These are phyloP conservation scores for Falcunculus frontatus DNA, from an alignment of 2,113 vertebrate genomes.

Conservation along the genomic window DNA sequence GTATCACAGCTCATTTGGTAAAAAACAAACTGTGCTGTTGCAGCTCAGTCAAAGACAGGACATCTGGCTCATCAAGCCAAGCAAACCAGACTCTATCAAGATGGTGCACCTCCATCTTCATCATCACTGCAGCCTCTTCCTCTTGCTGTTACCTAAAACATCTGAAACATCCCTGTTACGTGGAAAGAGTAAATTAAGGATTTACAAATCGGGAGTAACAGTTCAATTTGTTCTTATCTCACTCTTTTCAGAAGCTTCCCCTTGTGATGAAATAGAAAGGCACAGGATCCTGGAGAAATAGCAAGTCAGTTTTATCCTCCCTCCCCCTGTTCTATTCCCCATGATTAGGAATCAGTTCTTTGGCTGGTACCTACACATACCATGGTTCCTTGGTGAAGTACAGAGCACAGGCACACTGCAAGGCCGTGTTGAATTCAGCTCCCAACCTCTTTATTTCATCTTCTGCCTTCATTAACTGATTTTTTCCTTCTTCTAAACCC, in stretches of 20 bases:
- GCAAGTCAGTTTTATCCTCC: not conserved
- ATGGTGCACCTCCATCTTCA: not conserved
- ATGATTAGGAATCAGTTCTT: not conserved
- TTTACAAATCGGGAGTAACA: accelerated
- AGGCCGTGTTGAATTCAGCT: not conserved
- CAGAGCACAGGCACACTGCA: not conserved
- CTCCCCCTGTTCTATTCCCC: not conserved
- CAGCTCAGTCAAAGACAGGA: not conserved
- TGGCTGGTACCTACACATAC: not conserved
- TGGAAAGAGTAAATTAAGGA: not conserved
- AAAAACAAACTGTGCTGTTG: not conserved
- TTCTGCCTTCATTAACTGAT: not conserved
- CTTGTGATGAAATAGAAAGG: not conserved
- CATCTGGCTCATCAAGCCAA: not conserved
- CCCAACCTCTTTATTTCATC: not conserved
- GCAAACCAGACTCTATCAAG: not conserved
- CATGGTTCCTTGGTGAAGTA: not conserved
- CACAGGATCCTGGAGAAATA: not conserved
- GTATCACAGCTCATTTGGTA: not conserved
- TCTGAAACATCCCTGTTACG: not conserved
- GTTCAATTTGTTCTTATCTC: not conserved
- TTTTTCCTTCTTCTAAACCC: not conserved
- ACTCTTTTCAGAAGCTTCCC: not conserved
- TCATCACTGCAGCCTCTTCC: not conserved
- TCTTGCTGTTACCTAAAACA: not conserved